Evolutionary conservation across 2,888 invertebrate genomes (phyloP).

Genomic region (Coenonympha glycerion): DNA sequence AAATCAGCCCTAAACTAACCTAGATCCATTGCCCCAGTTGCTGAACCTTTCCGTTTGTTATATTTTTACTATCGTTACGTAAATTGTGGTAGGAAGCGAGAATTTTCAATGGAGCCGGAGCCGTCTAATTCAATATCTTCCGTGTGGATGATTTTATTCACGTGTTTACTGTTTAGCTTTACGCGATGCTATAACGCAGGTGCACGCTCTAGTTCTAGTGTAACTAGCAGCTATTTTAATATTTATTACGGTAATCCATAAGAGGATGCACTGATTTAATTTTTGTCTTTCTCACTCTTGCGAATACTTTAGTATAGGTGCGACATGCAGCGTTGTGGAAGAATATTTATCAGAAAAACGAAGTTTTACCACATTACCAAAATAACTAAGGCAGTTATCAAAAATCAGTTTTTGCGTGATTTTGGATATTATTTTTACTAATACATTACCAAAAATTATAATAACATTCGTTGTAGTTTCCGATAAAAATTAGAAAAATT

Average conservation of each 20-base stretch:
- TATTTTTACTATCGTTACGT: conserved; percentile 26
- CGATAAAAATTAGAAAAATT: too few relatives aligned
- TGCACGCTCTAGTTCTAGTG: conserved; percentile 6
- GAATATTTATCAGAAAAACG: too few relatives aligned
- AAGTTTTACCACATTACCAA: too few relatives aligned
- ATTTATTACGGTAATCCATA: conserved; percentile 3
- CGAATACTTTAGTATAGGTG: neutral
- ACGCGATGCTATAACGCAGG: conserved; percentile 15
- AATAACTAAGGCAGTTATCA: too few relatives aligned
- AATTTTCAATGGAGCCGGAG: conserved; percentile 24
- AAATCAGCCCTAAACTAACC: too few relatives aligned
- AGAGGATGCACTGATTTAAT: neutral
- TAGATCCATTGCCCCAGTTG: conserved; percentile 25
- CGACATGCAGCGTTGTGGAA: too few relatives aligned
- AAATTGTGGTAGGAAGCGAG: conserved; percentile 29
- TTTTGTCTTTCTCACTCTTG: neutral
- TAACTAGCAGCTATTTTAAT: conserved; percentile 8
- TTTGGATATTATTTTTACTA: too few relatives aligned
- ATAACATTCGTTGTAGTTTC: too few relatives aligned
- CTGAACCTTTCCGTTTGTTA: conserved; percentile 19
- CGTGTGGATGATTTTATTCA: conserved; percentile 17
- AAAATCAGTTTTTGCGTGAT: too few relatives aligned
- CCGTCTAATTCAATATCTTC: conserved; percentile 20
- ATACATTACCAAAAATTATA: too few relatives aligned
- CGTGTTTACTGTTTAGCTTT: conserved; percentile 22